These are phyloP conservation scores for Glareola pratincola DNA, from an alignment of 2,113 vertebrate species.

Conservation along the genomic window DNA sequence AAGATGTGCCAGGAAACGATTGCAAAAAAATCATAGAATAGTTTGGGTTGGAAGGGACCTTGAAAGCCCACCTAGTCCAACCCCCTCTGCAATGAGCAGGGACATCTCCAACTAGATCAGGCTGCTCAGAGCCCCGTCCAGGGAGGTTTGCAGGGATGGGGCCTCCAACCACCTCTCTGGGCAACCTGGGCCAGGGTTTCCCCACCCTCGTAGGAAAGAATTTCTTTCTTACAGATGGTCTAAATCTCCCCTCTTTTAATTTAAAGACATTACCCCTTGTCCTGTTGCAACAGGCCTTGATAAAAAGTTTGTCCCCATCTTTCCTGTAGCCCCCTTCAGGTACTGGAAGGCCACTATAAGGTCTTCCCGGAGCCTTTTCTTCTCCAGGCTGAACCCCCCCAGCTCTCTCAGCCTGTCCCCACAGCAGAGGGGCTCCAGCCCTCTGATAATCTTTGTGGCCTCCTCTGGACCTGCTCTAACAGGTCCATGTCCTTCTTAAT, in stretches of 20 bases:
- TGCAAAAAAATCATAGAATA: neutral
- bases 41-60: neutral
- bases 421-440: neutral
- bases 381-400: neutral
- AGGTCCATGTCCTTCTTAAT: neutral
- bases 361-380: neutral
- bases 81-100: neutral
- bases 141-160: neutral
- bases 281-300: neutral
- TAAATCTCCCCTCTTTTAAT: neutral
- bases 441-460: neutral
- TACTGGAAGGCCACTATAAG: neutral
- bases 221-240: neutral
- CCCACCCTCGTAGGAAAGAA: neutral
- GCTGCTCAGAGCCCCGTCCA: neutral
- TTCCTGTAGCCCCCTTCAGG: neutral
- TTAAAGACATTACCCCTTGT: neutral
- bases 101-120: neutral
- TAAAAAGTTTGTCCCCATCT: neutral
- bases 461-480: neutral
- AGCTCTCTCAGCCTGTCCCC: neutral
- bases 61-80: neutral
- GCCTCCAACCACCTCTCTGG: neutral
- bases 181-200: neutral
- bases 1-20: rapidly evolving